phyloP scores from a whole-genome alignment of 2,888 invertebrate genomes.

The Onthophagus sagittarius region DNA sequence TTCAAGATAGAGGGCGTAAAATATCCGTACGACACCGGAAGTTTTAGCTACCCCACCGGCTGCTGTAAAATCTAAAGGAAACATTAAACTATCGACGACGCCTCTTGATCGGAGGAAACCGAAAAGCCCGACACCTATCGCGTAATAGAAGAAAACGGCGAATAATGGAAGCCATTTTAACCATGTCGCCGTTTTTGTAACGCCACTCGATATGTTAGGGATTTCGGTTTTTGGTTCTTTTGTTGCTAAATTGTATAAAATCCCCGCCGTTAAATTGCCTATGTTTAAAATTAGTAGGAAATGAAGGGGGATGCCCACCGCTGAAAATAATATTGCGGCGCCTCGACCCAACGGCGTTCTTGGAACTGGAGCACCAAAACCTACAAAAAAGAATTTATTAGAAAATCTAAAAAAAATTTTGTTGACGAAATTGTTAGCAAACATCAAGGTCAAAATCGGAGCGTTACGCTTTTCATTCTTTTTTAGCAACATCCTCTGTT shows the following conservation, averaged over 20 bases:
- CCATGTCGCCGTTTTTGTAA: constrained; percentile 33
- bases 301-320: constrained; percentile 64
- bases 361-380: constrained; percentile 70
- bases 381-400: no score
- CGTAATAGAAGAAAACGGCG: constrained; percentile 54
- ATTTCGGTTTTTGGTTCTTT: constrained; percentile 36
- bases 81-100: constrained; percentile 56
- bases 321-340: constrained; percentile 60
- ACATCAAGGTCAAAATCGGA: neutral
- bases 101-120: constrained; percentile 54
- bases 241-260: constrained; percentile 48
- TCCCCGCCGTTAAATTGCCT: constrained; percentile 52
- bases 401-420: neutral
- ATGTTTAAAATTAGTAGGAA: constrained; percentile 58
- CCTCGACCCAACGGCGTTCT: constrained; percentile 61
- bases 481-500: neutral
- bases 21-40: constrained; percentile 55
- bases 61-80: constrained; percentile 68
- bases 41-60: constrained; percentile 64
- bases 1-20: constrained; percentile 66
- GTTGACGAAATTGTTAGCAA: neutral
- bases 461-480: neutral
- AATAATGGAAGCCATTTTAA: constrained; percentile 48
- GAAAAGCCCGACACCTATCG: constrained; percentile 57
- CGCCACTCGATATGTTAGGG: constrained; percentile 28